Base-by-base conservation (phyloP, 2,113 vertebrate species). In the Erinaceus europaeus region DNA sequence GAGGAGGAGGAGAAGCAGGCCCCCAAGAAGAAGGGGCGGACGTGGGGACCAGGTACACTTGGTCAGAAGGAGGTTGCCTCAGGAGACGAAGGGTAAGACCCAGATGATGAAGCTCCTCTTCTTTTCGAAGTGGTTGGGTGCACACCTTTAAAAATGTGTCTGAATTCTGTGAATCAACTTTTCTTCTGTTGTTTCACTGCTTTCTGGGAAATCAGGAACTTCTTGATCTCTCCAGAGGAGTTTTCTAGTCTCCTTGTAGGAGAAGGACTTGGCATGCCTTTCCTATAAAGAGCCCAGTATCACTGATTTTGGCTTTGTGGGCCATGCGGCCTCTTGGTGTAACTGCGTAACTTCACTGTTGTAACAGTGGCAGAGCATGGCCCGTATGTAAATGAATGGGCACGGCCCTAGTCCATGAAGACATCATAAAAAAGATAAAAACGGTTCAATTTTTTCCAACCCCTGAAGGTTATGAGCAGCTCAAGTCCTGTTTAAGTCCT, bases 11-110 rank as follows among this genome's bases (percentile, higher is more conserved):
- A 98, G 90, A 98, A 98, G 96, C 98, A 97, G 93, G 97, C 98
- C 20, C 97, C 98, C 50, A 98, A 98, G 94, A 99, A 98, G 94
- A 99, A 98, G 91, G 98, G 98, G 14, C 96, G 98, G 27, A 97
- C 97, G 0, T 98, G 98, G 93, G 98, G 97, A 14, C 97, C 97
- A 1, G 97, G 98, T 13, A 96, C 98, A 0, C 96, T 97, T 80
- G 96, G 97, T 82, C 96, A 97, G 92, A 97, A 98, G 90, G 98
- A 98, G 14, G 89, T 97, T 95, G 93, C 94, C 85, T 94, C 98
- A 96, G 98, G 98, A 69, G 98, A 99, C 38, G 98, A 98, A 76
- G 97, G 98, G 98, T 98, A 96, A 98, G 95, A 62, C 75, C 36
- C 91, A 85, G 48, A 17, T 55, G 65, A 55, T 44, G 15, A 78